These are phyloP conservation scores for Hypanus sabinus DNA, from an alignment of 2,113 vertebrate species.

Conservation along the genomic window DNA sequence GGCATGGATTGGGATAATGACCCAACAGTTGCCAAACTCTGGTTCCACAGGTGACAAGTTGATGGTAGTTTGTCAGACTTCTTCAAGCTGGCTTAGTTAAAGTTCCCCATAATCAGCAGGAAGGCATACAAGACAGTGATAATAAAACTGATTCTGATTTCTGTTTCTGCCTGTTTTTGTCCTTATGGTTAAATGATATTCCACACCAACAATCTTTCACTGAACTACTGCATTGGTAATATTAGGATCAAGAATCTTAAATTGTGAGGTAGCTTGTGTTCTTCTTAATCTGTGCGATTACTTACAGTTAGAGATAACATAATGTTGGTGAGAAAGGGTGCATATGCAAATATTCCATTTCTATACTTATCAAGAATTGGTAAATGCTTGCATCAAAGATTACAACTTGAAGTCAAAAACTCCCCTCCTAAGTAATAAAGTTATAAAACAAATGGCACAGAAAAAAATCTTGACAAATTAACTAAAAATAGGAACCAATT, in stretches of 20 bases:
- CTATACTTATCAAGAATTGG: neutral
- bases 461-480: conserved; percentile 9
- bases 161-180: neutral
- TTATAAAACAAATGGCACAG: neutral
- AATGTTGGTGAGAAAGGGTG: neutral
- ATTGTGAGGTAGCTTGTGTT: neutral
- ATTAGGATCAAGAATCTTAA: neutral
- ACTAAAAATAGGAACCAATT: conserved; percentile 23
- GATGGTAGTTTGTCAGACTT: no score
- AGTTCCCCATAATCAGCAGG: no score
- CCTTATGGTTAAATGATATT: neutral
- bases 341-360: neutral
- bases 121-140: no score
- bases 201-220: neutral
- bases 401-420: neutral
- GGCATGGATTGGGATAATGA: no score
- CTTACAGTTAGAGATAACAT: no score
- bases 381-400: neutral
- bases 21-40: no score
- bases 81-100: no score
- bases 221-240: neutral
- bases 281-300: no score
- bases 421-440: neutral
- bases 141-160: neutral
- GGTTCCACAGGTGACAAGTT: no score